Evolutionary conservation across 2,797 vertebrate genomes (phyloP).

Genomic region (Coregonus ussuriensis): DNA sequence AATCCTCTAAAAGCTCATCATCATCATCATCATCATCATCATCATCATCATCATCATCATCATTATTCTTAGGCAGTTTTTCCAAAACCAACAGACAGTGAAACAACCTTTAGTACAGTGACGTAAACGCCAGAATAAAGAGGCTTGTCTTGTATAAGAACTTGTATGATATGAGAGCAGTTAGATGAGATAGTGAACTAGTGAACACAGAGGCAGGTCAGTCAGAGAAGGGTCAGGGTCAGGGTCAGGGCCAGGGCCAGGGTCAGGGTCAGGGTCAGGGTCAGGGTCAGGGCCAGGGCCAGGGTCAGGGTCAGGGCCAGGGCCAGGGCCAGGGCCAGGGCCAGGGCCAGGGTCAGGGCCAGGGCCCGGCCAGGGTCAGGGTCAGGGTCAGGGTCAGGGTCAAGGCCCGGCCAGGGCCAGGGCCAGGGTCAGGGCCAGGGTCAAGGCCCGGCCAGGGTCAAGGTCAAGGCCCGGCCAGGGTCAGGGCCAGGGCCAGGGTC

Average conservation of each 20-base stretch:
- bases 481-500: too few species aligned
- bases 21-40: neutral
- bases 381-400: too few species aligned
- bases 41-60: too few species aligned
- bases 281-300: neutral
- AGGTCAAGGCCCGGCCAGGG: too few species aligned
- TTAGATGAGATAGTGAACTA: neutral
- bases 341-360: too few species aligned
- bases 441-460: too few species aligned
- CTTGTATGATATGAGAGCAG: neutral
- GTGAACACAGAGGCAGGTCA: neutral
- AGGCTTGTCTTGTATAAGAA: neutral
- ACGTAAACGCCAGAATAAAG: constrained; percentile 58
- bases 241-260: neutral
- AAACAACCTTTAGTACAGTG: constrained; percentile 19
- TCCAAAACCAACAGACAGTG: neutral
- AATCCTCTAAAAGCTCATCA: neutral
- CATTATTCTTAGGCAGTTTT: neutral
- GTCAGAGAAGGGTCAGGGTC: neutral
- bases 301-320: too few species aligned
- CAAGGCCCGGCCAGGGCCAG: too few species aligned
- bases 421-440: too few species aligned
- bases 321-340: too few species aligned
- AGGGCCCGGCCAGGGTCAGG: too few species aligned
- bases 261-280: neutral